Percentiles rank a stretch among this genome's conserved stretches.
These are phyloP conservation scores for Heterochromis multidens DNA, from an alignment of 2,113 vertebrate genomes.

Conservation along the genomic window DNA sequence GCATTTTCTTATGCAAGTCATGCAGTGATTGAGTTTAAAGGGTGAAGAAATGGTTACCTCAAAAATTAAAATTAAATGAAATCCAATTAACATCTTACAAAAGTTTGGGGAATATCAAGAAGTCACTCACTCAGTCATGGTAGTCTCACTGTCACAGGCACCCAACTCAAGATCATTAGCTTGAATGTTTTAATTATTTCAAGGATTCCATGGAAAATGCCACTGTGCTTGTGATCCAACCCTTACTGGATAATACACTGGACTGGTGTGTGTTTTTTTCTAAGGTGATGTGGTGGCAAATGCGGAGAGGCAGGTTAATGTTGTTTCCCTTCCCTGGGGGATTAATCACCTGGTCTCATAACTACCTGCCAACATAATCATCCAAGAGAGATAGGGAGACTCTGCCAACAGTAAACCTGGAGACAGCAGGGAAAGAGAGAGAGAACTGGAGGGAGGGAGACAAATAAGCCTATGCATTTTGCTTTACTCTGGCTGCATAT, in stretches of 20 bases:
- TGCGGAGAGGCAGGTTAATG: slow-evolving; percentile 62
- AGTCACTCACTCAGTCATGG: background rate
- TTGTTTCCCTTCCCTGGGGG: slow-evolving; percentile 48
- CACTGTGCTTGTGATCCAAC: background rate
- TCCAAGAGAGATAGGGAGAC: slow-evolving; percentile 39
- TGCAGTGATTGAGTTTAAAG: background rate
- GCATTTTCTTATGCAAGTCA: background rate
- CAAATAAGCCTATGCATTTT: slow-evolving; percentile 15
- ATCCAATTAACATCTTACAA: slow-evolving; percentile 1
- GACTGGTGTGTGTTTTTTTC: slow-evolving; percentile 32
- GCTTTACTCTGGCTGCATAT: background rate
- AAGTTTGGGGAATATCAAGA: background rate
- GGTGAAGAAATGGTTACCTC: background rate
- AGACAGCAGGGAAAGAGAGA: slow-evolving; percentile 10
- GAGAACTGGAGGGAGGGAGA: background rate
- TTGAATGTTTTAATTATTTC: slow-evolving; percentile 38
- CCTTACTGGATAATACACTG: slow-evolving; percentile 7
- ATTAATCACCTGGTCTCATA: slow-evolving; percentile 67
- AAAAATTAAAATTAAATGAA: background rate
- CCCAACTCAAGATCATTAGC: background rate
- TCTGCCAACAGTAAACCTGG: slow-evolving; percentile 53
- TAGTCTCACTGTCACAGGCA: background rate
- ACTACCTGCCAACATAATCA: slow-evolving; percentile 67
- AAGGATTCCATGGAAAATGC: slow-evolving; percentile 13
- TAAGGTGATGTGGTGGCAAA: slow-evolving; percentile 47